Base-by-base conservation (phyloP, 2,888 invertebrate species). In the Chaitophorus viminalis region DNA sequence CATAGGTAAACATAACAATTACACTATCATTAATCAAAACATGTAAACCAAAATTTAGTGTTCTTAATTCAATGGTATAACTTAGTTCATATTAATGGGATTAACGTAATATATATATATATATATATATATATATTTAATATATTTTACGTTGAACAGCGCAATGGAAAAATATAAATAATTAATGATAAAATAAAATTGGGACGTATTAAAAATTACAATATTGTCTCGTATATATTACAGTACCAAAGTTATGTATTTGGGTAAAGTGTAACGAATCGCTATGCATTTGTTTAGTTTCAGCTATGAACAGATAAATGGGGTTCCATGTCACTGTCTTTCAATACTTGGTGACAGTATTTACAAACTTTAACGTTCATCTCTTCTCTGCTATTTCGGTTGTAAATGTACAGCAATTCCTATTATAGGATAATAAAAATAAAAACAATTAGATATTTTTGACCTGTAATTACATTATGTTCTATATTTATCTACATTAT, bases 371-470 rank as follows among this genome's bases (percentile, higher is more conserved):
- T 74, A 11, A 87, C 81, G 18, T 74, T 33, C 79, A 87, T 72
- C 17, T 74, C 39, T 18, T 74, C 31, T 65, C 81, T 29, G 21
- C 54, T 52, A 29, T 72, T 87, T 6, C 65, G 70, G 17, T 81
- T 87, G 31, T 81, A 87, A 25, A 81, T 74, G 17, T 18, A 74
- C 14, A 87, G 31, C 11, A 87, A 81, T 75, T 87, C 79, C 87
- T 87, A 29, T 17, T 29, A 25, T 21, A n/a, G 39, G 52, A 36
- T 1, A 54, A 11, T 11, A 72, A 78, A 70, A 60, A 72, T 60
- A 60, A 46, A 46, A 46, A 60, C 4, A 0, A 60, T 60, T 60
- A 18, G 21, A 60, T 60, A 8, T 25, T 25, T 60, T 21, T 60
- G 60, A 60, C 0, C 25, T 14, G 8, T 46, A 46, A 46, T n/a